Conservation (phyloP, 2,113 vertebrate genomes). For the Tetrax tetrax region DNA sequence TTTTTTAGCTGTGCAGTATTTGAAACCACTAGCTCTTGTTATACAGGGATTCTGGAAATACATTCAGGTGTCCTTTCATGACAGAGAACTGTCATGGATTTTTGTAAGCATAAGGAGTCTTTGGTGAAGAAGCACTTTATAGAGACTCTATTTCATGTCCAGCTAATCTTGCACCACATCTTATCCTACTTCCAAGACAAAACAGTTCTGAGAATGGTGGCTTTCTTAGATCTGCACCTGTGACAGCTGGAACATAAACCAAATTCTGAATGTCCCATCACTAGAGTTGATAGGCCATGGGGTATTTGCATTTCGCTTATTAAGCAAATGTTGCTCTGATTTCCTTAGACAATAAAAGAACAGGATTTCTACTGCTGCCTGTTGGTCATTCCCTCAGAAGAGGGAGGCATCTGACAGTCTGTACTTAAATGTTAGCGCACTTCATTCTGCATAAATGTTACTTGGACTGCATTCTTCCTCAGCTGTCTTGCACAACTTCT, state of each 20-base stretch:
- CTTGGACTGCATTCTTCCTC: neutral
- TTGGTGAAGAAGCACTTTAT: neutral
- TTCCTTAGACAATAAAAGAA: neutral
- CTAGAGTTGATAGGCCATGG: neutral
- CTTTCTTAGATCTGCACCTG: neutral
- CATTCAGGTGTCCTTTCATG: neutral
- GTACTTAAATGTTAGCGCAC: neutral
- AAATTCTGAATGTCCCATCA: accelerated
- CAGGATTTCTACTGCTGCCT: neutral
- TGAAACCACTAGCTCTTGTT: neutral
- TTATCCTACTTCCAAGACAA: neutral
- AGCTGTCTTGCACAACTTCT: neutral
- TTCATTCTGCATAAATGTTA: neutral
- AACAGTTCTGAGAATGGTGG: neutral
- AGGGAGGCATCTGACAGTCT: neutral
- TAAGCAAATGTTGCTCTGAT: neutral
- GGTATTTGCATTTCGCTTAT: neutral
- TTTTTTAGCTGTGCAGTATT: neutral
- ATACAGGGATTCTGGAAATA: neutral
- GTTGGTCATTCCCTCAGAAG: neutral
- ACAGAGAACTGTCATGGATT: neutral
- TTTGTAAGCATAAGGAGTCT: neutral
- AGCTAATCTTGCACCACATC: neutral
- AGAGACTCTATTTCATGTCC: neutral
- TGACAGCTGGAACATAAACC: neutral